phyloP scores from a whole-genome alignment of 2,113 vertebrate species.

The Ivindomyrus marchei region DNA sequence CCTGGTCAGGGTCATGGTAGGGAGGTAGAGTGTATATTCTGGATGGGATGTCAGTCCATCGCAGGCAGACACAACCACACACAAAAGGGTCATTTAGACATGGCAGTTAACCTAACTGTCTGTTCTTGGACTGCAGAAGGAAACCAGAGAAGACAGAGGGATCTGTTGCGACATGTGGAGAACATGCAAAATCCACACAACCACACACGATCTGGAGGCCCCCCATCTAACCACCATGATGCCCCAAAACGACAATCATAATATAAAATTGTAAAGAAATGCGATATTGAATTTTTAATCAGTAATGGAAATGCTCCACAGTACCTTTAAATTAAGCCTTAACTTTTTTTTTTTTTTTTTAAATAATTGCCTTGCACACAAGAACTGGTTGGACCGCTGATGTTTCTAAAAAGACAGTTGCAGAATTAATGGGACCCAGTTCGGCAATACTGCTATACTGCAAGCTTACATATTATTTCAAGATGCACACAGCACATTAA shows the following conservation, averaged over 20 bases:
- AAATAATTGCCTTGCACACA: conserved; percentile 2
- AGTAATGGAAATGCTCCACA: not conserved
- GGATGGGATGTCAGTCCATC: not conserved
- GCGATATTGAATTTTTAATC: not conserved
- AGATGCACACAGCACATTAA: conserved; percentile 38
- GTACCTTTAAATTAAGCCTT: not conserved
- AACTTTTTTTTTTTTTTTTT: not conserved
- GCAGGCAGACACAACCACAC: not conserved
- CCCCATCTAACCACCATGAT: not conserved
- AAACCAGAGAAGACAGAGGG: not conserved
- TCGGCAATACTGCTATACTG: conserved; percentile 16
- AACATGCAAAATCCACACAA: not conserved
- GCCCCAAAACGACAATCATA: not conserved
- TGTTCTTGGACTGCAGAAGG: not conserved
- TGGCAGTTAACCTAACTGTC: not conserved
- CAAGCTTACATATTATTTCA: conserved; percentile 34
- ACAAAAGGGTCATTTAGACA: not conserved
- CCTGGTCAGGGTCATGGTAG: not conserved
- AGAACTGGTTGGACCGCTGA: conserved; percentile 23
- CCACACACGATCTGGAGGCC: not conserved
- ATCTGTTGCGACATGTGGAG: not conserved
- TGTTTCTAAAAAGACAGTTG: conserved; percentile 27
- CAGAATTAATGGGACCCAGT: conserved; percentile 38
- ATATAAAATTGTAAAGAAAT: not conserved
- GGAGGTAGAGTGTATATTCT: not conserved